phyloP scores from a whole-genome alignment of 2,113 vertebrate species.

The Brachypodius melanocephalos region DNA sequence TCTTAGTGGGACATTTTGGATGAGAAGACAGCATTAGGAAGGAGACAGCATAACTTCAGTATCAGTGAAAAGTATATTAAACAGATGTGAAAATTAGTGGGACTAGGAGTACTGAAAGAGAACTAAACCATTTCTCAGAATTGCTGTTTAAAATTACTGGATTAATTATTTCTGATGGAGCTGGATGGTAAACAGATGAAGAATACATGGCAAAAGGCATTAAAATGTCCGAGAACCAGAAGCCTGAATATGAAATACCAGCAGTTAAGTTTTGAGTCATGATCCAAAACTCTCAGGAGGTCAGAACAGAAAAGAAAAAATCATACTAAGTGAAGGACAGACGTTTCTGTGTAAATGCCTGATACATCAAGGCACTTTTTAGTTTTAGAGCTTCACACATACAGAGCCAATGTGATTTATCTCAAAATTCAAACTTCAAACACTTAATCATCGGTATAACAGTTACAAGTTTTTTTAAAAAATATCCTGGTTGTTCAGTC shows the following conservation, averaged over 20 bases:
- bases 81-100: neutral
- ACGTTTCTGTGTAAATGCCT: neutral
- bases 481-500: neutral
- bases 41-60: neutral
- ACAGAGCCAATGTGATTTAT: neutral
- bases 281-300: neutral
- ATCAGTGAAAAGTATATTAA: neutral
- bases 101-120: neutral
- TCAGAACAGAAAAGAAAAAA: neutral
- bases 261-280: neutral
- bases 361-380: neutral
- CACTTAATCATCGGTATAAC: neutral
- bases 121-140: neutral
- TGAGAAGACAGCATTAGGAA: neutral
- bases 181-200: neutral
- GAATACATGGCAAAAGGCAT: neutral
- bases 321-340: neutral
- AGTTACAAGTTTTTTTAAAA: neutral
- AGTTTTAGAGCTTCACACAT: neutral
- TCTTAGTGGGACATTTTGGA: neutral
- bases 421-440: neutral
- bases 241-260: neutral
- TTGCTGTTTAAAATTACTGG: neutral
- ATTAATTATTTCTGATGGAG: neutral
- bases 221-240: neutral